Evolutionary conservation across 1,140 invertebrate genomes (phyloP).

Genomic region (Pseudachorutes palmiensis): DNA sequence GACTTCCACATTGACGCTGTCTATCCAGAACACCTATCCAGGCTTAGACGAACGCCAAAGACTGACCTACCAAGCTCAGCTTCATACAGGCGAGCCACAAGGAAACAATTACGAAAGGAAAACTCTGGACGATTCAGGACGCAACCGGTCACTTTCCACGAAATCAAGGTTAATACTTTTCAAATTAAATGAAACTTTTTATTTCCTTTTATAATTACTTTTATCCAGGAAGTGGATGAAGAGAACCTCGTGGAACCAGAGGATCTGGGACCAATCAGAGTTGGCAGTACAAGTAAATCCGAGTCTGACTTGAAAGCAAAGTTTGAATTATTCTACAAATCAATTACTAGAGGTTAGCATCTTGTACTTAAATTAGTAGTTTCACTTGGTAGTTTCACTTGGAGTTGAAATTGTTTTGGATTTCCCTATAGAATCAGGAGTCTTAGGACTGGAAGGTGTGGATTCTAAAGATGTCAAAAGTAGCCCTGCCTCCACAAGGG

Average conservation of each 20-base stretch:
- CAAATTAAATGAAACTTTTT: conserved; percentile 14
- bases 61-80: conserved; percentile 35
- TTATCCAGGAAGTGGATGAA: conserved; percentile 53
- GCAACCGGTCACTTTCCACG: conserved; percentile 64
- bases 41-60: conserved; percentile 43
- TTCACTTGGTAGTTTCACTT: too few species aligned
- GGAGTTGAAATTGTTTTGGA: too few species aligned
- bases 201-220: not conserved
- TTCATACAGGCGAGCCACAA: conserved; percentile 48
- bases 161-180: conserved; percentile 54
- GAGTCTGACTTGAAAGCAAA: conserved; percentile 40
- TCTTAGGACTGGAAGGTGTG: too few species aligned
- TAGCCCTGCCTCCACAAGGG: too few species aligned
- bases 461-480: too few species aligned
- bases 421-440: too few species aligned
- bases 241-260: conserved; percentile 42
- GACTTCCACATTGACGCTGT: conserved; percentile 55
- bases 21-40: conserved; percentile 59
- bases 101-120: conserved; percentile 48
- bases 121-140: conserved; percentile 53
- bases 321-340: conserved; percentile 40
- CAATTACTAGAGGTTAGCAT: conserved; percentile 25
- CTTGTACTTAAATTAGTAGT: too few species aligned
- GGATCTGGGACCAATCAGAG: conserved; percentile 40
- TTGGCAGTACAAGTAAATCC: conserved; percentile 37